Percentiles rank a stretch among this genome's conserved stretches.
Evolutionary conservation across 2,888 invertebrate genomes (phyloP).

Genomic region (Chymomyza procnemis): DNA sequence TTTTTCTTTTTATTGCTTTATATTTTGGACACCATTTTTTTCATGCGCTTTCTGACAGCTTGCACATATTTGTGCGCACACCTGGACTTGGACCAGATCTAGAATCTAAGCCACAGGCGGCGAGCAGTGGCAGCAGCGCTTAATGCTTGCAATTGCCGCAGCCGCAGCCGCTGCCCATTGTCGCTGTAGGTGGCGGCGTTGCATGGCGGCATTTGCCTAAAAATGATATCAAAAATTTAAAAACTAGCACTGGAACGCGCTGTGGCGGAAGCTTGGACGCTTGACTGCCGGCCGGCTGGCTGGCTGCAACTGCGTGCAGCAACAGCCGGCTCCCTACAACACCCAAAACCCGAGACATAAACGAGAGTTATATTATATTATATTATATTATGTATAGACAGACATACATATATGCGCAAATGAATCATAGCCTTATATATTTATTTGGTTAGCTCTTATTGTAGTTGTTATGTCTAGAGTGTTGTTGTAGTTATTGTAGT

Average conservation of each 20-base stretch:
- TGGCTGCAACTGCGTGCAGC: background rate
- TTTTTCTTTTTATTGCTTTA: background rate
- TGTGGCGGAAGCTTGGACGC: background rate
- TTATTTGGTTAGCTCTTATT: constrained; percentile 17
- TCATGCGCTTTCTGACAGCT: constrained; percentile 6
- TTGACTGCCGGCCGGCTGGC: background rate
- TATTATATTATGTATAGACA: no score
- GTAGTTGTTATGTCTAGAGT: constrained; percentile 18
- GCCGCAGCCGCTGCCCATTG: background rate
- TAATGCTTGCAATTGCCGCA: background rate
- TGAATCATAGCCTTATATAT: constrained; percentile 51
- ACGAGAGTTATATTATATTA: constrained; percentile 21
- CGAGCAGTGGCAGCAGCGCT: background rate
- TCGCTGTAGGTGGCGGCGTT: background rate
- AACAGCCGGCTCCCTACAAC: constrained; percentile 22
- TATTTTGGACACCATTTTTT: background rate
- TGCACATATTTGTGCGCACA: constrained; percentile 5
- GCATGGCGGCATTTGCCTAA: constrained; percentile 19
- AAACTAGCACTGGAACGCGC: background rate
- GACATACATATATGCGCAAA: constrained; percentile 49
- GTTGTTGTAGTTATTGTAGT: constrained; percentile 18
- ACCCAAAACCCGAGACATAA: background rate
- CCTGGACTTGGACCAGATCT: background rate
- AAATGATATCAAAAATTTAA: constrained; percentile 17
- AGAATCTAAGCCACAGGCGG: constrained; percentile 5